Evolutionary conservation across 2,888 invertebrate species (phyloP).

Genomic region (Xanthorhoe designata): DNA sequence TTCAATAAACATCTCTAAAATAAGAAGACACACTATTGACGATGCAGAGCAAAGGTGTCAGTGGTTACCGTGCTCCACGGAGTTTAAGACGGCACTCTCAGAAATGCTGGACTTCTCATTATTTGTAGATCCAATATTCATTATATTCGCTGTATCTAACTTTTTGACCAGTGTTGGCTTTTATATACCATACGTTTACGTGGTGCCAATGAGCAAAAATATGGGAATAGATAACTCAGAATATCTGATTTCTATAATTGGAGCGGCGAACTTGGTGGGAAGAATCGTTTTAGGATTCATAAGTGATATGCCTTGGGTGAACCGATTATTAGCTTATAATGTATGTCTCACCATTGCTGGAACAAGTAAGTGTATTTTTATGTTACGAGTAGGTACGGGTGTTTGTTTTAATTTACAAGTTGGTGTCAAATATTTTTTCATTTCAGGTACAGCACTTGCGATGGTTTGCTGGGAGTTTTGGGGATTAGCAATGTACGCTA

Average conservation of each 20-base stretch:
- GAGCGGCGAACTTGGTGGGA: constrained; percentile 95
- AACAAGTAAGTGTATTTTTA: constrained; percentile 87
- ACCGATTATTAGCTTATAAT: constrained; percentile 96
- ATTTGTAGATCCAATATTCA: constrained; percentile 93
- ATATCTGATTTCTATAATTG: constrained; percentile 92
- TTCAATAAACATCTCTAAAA: constrained; percentile 66
- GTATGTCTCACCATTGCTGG: constrained; percentile 95
- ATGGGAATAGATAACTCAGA: constrained; percentile 87
- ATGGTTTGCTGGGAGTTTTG: constrained; percentile 90
- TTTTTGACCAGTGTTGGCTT: constrained; percentile 98
- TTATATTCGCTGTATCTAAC: constrained; percentile 96
- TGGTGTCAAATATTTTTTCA: constrained; percentile 6
- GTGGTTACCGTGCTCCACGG: constrained; percentile 88
- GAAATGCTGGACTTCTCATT: constrained; percentile 95
- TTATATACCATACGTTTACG: constrained; percentile 96
- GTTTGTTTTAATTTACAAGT: neutral
- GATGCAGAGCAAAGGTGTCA: constrained; percentile 79
- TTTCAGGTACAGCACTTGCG: constrained; percentile 91
- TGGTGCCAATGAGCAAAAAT: constrained; percentile 90
- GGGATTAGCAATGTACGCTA: constrained; percentile 91
- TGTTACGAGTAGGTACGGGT: neutral
- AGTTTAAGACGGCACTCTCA: constrained; percentile 89
- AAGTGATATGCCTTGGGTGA: constrained; percentile 95
- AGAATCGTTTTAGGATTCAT: constrained; percentile 94
- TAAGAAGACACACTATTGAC: constrained; percentile 68